Evolutionary conservation across 1,140 invertebrate genomes (phyloP).

Genomic region (Akabosia matsudoensis): DNA sequence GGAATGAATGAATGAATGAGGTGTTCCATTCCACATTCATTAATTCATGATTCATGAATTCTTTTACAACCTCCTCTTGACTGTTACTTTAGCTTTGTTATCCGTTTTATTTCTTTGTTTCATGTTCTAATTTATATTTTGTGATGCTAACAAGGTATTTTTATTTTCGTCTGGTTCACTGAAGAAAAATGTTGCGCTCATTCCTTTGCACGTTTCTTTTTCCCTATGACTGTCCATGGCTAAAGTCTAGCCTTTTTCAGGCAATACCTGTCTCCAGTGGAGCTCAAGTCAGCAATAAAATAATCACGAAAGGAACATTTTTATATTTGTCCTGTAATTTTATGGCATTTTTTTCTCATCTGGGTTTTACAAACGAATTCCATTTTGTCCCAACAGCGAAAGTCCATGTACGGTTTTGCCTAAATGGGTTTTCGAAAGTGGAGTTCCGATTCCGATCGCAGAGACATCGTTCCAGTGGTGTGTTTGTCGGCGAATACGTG

Average conservation of each 20-base stretch:
- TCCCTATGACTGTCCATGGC: no score
- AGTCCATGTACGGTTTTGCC: no score
- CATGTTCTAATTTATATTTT: not conserved
- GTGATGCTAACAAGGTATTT: not conserved
- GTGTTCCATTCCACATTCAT: not conserved
- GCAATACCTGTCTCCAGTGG: constrained; percentile 16
- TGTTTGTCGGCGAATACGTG: no score
- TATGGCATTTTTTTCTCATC: constrained; percentile 11
- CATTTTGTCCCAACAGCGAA: no score
- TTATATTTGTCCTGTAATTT: constrained; percentile 23
- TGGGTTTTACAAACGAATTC: not conserved
- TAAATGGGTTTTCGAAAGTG: no score
- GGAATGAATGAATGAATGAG: not conserved
- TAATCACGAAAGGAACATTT: constrained; percentile 17
- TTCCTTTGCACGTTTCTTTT: not conserved
- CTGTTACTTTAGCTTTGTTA: not conserved
- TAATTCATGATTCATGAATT: not conserved
- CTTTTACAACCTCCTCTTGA: not conserved
- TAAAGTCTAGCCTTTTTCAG: not conserved
- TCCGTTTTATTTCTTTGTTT: not conserved
- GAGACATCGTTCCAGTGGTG: no score
- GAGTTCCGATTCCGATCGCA: no score
- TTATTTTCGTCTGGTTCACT: not conserved
- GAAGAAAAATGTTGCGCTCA: not conserved
- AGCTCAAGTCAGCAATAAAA: constrained; percentile 22